phyloP scores from a whole-genome alignment of 2,113 vertebrate genomes.

The Coracopsis vasa region DNA sequence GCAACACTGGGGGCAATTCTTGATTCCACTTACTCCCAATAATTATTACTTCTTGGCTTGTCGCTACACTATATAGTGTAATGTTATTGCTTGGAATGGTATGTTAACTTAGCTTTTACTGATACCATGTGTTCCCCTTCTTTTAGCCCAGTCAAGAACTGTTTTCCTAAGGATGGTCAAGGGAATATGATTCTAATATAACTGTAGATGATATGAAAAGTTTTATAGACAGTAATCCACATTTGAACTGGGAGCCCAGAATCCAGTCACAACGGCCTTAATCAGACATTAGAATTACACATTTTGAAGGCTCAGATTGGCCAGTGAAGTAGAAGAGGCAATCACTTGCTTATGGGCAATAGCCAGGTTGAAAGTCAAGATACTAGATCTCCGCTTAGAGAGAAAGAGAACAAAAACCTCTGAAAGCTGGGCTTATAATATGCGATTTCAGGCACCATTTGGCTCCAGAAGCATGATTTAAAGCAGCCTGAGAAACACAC shows the following conservation, averaged over 20 bases:
- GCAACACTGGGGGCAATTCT: slow-evolving; percentile 10
- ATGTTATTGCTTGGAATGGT: slow-evolving; percentile 59
- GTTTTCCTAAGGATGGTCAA: slow-evolving; percentile 41
- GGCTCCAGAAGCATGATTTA: background rate
- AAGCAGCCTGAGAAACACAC: background rate
- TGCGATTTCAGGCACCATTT: background rate
- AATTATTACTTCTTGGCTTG: slow-evolving; percentile 60
- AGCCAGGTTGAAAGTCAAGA: background rate
- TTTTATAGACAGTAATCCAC: slow-evolving; percentile 28
- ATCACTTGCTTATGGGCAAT: background rate
- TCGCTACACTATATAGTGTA: slow-evolving; percentile 26
- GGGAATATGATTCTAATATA: slow-evolving; percentile 61
- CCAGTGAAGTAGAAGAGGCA: background rate
- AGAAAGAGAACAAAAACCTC: background rate
- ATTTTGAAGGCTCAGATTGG: background rate
- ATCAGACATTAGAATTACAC: background rate
- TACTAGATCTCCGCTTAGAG: background rate
- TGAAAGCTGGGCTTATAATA: background rate
- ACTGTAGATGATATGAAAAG: slow-evolving; percentile 42
- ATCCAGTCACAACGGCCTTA: background rate
- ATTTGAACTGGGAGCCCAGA: slow-evolving; percentile 43
- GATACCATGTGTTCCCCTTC: slow-evolving; percentile 56
- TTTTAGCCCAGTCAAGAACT: slow-evolving; percentile 54
- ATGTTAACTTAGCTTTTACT: slow-evolving; percentile 59
- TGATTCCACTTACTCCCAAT: background rate